phyloP scores from a whole-genome alignment of 2,797 vertebrate species.

The Lepilemur ruficaudatus region DNA sequence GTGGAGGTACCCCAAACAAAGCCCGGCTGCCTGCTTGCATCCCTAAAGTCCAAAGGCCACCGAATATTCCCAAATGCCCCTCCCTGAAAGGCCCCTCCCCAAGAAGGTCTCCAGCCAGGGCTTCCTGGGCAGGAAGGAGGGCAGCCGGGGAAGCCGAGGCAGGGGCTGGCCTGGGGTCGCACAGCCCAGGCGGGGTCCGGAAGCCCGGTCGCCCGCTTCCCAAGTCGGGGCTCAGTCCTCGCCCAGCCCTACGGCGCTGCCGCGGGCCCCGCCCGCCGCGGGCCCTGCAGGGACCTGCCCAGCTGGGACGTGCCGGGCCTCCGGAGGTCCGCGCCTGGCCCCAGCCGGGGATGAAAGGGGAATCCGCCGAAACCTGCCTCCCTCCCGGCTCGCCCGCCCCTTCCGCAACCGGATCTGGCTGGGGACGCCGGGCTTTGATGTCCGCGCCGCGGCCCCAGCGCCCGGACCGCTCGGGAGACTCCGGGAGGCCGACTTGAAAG shows the following conservation, averaged over 20 bases:
- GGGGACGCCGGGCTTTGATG: conserved; percentile 68
- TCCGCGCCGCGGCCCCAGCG: background rate
- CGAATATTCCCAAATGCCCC: background rate
- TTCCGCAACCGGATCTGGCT: conserved; percentile 47
- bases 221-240: background rate
- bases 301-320: conserved; percentile 38
- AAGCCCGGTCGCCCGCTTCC: background rate
- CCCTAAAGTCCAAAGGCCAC: background rate
- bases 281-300: conserved; percentile 54
- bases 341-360: conserved; percentile 70
- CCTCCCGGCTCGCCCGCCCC: conserved; percentile 46
- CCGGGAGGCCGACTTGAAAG: conserved; percentile 68
- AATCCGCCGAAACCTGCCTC: conserved; percentile 46
- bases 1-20: background rate
- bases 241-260: background rate
- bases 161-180: background rate
- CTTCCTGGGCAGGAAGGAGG: background rate
- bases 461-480: background rate
- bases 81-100: background rate
- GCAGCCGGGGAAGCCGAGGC: background rate
- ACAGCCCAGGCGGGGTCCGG: background rate
- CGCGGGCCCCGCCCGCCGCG: too few species aligned
- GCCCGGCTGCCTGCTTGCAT: background rate
- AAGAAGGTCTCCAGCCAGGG: background rate
- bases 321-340: conserved; percentile 56